phyloP scores from a whole-genome alignment of 2,888 invertebrate genomes.

The Drosophila phalerata region DNA sequence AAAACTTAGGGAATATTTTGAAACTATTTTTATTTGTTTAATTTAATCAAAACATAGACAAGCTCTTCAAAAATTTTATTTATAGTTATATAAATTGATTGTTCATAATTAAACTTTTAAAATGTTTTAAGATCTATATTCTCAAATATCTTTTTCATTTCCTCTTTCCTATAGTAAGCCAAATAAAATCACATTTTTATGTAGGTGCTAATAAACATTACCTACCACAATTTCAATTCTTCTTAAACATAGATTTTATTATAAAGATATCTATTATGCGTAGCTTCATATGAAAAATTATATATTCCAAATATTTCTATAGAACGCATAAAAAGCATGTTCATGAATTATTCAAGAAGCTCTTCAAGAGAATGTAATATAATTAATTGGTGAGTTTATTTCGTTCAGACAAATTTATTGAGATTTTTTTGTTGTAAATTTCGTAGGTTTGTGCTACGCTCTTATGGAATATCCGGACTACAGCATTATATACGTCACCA shows the following conservation, averaged over 20 bases:
- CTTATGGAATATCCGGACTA: constrained; percentile 96
- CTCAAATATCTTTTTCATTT: neutral
- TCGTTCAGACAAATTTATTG: constrained; percentile 8
- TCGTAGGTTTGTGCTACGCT: constrained; percentile 93
- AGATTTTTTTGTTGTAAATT: neutral
- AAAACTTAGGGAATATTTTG: neutral
- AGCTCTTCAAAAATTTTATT: too few species aligned
- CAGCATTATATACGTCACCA: constrained; percentile 97
- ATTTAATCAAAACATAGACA: too few species aligned
- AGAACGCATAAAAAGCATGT: neutral
- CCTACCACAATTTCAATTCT: constrained; percentile 5
- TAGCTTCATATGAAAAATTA: neutral
- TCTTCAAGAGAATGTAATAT: neutral
- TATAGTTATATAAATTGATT: too few species aligned
- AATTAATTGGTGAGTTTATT: neutral
- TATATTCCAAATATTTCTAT: neutral
- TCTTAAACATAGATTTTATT: neutral
- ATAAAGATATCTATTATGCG: neutral
- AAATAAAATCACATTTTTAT: neutral
- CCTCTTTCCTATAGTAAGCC: neutral
- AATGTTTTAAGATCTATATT: neutral
- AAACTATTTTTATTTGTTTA: too few species aligned
- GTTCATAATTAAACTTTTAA: too few species aligned
- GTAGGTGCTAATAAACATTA: neutral
- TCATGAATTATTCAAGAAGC: constrained; percentile 1